Conservation (phyloP, 2,888 invertebrate species). For the Lathronympha strigana region DNA sequence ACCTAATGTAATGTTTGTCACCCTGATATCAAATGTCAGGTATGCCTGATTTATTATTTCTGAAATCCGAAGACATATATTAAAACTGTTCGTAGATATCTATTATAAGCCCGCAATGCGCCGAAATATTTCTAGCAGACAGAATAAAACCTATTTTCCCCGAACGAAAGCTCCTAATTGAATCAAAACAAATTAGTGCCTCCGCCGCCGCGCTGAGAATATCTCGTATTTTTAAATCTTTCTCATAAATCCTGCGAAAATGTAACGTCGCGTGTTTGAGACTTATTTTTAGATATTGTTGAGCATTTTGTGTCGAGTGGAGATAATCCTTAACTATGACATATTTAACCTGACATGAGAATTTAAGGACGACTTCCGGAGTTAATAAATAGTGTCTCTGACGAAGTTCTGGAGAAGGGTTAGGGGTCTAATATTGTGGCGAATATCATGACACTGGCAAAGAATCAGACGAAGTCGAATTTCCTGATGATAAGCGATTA, state of each 20-base stretch:
- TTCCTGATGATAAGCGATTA: too few relatives aligned
- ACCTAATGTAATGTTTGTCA: too few relatives aligned
- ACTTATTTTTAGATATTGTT: background rate
- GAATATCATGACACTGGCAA: too few relatives aligned
- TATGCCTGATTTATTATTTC: too few relatives aligned
- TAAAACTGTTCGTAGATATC: too few relatives aligned
- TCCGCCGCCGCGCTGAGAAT: constrained; percentile 13
- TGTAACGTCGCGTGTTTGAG: background rate
- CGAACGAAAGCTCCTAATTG: constrained; percentile 18
- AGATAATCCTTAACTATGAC: background rate
- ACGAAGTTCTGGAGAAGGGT: too few relatives aligned
- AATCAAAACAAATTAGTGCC: constrained; percentile 37
- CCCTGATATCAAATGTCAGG: too few relatives aligned
- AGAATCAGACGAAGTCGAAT: too few relatives aligned
- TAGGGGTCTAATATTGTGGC: too few relatives aligned
- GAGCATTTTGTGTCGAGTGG: background rate
- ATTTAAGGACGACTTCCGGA: background rate
- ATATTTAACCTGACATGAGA: background rate
- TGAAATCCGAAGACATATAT: too few relatives aligned
- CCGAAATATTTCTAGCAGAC: background rate
- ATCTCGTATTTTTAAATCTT: background rate
- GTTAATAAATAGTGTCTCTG: too few relatives aligned
- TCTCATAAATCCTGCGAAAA: background rate
- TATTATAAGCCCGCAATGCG: background rate
- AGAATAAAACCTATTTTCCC: constrained; percentile 10